Percentiles rank a stretch among this genome's conserved stretches.
Evolutionary conservation across 2,797 vertebrate species (phyloP).

Genomic region (Meda fulgida): DNA sequence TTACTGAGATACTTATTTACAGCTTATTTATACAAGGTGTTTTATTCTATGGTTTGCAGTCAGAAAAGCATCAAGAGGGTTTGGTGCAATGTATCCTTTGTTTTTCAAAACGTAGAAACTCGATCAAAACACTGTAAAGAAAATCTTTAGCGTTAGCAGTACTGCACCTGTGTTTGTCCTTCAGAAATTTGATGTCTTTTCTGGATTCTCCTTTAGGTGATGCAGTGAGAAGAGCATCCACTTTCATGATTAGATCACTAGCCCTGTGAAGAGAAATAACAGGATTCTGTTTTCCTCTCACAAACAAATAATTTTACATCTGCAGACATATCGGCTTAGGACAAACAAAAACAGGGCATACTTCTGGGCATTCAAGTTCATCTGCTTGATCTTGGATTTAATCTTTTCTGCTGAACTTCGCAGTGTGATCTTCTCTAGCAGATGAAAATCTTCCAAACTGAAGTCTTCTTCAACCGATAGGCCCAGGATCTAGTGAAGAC

Average conservation of each 20-base stretch:
- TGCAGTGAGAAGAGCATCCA: constrained; percentile 87
- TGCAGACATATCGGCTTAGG: constrained; percentile 26
- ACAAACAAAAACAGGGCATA: constrained; percentile 72
- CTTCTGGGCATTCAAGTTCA: constrained; percentile 83
- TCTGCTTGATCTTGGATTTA: constrained; percentile 86
- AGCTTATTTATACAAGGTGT: not conserved
- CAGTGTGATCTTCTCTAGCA: constrained; percentile 90
- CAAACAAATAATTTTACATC: not conserved
- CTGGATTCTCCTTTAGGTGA: constrained; percentile 83
- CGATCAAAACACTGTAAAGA: not conserved
- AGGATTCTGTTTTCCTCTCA: constrained; percentile 47
- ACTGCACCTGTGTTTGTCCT: constrained; percentile 87
- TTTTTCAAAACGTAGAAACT: not conserved
- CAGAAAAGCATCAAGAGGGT: not conserved
- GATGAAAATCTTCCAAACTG: constrained; percentile 87
- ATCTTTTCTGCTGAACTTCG: constrained; percentile 86
- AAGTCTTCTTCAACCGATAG: constrained; percentile 85
- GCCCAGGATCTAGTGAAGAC: constrained; percentile 83
- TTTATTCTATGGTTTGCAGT: constrained; percentile 6
- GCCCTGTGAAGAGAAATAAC: constrained; percentile 73
- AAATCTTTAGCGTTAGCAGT: constrained; percentile 1
- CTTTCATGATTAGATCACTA: constrained; percentile 93
- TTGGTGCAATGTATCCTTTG: not conserved
- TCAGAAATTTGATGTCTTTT: constrained; percentile 80
- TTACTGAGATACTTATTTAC: not conserved